A percentile compares a stretch with the other conserved stretches of the same genome.
phyloP scores from a whole-genome alignment of 2,888 invertebrate species.

The Hypomecis atomaria region DNA sequence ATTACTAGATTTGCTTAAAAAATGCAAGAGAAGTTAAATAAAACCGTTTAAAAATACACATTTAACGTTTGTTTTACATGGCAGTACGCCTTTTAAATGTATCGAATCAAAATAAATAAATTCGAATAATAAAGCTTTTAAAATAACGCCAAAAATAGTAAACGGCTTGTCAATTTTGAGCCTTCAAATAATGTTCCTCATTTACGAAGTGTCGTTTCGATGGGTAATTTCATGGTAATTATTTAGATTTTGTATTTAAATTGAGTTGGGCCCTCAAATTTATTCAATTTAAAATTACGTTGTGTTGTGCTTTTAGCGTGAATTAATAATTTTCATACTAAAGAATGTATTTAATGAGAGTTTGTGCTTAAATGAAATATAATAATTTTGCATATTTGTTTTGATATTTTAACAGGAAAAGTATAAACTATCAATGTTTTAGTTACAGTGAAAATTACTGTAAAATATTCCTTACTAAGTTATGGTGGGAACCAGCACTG shows the following conservation, averaged over 20 bases:
- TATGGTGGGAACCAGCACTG: too few relatives aligned
- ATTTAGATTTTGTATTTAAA: constrained; percentile 10
- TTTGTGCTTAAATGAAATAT: neutral
- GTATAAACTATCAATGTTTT: too few relatives aligned
- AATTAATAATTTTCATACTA: neutral
- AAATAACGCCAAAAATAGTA: constrained; percentile 1
- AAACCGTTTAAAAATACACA: too few relatives aligned
- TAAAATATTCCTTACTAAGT: too few relatives aligned
- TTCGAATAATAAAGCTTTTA: constrained; percentile 8
- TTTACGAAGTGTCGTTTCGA: constrained; percentile 3
- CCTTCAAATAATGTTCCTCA: neutral
- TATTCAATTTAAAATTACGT: neutral
- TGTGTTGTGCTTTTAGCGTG: neutral
- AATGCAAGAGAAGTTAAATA: too few relatives aligned
- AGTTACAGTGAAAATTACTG: too few relatives aligned
- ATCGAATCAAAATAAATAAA: neutral
- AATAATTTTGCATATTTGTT: too few relatives aligned
- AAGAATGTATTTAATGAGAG: neutral
- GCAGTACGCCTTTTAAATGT: neutral
- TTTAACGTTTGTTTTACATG: neutral
- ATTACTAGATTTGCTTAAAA: too few relatives aligned
- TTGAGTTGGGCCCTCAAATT: neutral
- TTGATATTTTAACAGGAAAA: too few relatives aligned
- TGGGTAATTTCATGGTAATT: neutral
- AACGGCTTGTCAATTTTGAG: constrained; percentile 1